Conservation (phyloP, 2,113 vertebrate species). For the Sisor rabdophorus region DNA sequence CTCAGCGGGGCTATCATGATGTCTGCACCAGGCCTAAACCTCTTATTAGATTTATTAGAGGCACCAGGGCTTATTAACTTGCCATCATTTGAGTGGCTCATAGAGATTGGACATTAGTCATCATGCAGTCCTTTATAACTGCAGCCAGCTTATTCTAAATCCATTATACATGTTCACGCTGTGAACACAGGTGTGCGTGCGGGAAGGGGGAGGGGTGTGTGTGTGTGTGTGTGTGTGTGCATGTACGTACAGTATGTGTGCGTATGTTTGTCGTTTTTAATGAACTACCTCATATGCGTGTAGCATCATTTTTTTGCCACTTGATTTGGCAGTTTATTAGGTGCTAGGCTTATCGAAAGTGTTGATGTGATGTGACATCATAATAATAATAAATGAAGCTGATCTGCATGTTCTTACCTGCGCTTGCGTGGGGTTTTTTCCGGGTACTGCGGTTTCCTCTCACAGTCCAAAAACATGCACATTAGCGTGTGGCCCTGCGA, state of each 20-base stretch:
- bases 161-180: conserved; percentile 26
- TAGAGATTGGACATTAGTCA: conserved; percentile 34
- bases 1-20: conserved; percentile 23
- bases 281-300: not conserved
- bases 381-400: no score
- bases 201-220: not conserved
- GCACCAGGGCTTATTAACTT: conserved; percentile 24
- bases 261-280: not conserved
- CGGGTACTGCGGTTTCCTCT: no score
- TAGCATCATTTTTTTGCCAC: not conserved
- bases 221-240: not conserved
- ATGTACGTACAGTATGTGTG: not conserved
- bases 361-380: no score
- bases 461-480: no score
- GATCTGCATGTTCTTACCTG: no score
- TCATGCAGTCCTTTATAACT: conserved; percentile 15
- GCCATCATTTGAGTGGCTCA: conserved; percentile 23
- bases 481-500: no score
- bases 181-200: not conserved
- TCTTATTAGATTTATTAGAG: conserved; percentile 42
- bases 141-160: conserved; percentile 28
- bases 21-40: not conserved
- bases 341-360: no score
- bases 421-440: no score
- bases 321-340: conserved; percentile 5